Evolutionary conservation across 2,888 invertebrate genomes (phyloP), one percentile per base, ranked within the genome.

Genomic region (Synanthedon vespiformis): DNA sequence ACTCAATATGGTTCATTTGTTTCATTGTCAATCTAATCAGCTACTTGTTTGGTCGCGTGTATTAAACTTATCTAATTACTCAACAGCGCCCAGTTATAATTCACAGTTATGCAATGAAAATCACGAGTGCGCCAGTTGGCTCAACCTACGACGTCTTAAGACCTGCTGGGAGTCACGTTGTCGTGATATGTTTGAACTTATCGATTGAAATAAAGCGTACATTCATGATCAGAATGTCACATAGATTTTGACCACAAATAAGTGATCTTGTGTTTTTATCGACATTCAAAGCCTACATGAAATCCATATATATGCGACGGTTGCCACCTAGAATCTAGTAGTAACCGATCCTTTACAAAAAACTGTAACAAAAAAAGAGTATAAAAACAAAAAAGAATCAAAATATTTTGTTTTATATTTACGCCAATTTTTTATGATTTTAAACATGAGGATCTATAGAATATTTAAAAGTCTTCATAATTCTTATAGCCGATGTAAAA

Each of bases 151-250:
- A 56, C 54, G 59, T 54, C 57, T 55, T 63, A 55, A 56, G 61
- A 51, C 68, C 61, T 65, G 64, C 57, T 61, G 48, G 47, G 22
- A 22, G 66, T 68, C 69, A 69, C 67, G 66, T 60, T 65, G 64
- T 70, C 68, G 71, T 71, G 72, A 66, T 67, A 61, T 56, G 53
- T 60, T 54, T 12, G 50, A 61, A 57, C 64, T 70, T 70, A 68
- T 73, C 70, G 61, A 62, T 63, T 59, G 55, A 52, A 53, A 40
- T 44, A 44, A 44, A 44, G 13, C 44, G 44, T 44, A 44, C 44
- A 14, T 13, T 44, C 44, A 44, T 44, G 44, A n/a, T 44, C 14
- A 34, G 44, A 44, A 6, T 44, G 44, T 44, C 44, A 34, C 34
- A 34, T 34, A 34, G 34, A 34, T 34, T 34, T 34, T 34, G 34